A percentile compares a stretch with the other conserved stretches of the same genome.
phyloP scores from a whole-genome alignment of 2,797 vertebrate genomes.

The Acomys russatus region DNA sequence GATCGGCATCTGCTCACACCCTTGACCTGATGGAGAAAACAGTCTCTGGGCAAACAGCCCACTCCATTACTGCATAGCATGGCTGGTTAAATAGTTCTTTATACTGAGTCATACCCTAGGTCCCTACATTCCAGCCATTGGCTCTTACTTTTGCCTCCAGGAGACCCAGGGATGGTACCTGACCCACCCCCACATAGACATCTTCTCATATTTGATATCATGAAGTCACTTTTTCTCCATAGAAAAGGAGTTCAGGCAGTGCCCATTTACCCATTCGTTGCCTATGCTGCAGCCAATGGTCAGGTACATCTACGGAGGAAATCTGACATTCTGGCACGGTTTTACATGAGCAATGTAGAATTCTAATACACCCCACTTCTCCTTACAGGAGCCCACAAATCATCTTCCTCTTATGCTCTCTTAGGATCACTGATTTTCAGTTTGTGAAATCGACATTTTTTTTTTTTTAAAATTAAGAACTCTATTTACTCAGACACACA shows the following conservation, averaged over 20 bases:
- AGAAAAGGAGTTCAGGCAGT: neutral
- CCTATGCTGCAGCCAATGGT: neutral
- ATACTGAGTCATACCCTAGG: neutral
- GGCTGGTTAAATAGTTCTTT: neutral
- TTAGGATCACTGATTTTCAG: neutral
- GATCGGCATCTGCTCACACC: neutral
- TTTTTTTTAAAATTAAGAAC: constrained; percentile 38
- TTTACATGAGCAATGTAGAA: neutral
- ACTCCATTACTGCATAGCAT: too few species aligned
- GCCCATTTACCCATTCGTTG: neutral
- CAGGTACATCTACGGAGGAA: neutral
- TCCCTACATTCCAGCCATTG: neutral
- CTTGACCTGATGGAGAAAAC: neutral
- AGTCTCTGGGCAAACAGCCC: neutral
- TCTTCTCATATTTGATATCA: neutral
- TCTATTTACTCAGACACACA: neutral
- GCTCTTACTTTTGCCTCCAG: neutral
- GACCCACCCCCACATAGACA: neutral
- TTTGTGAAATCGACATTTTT: neutral
- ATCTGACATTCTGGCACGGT: neutral
- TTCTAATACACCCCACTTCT: neutral
- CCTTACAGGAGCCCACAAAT: neutral
- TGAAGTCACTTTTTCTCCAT: neutral
- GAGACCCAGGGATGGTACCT: neutral
- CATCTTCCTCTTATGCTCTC: neutral